Conservation (phyloP, 2,888 invertebrate genomes). For the Drosophila pseudotalamancana region DNA sequence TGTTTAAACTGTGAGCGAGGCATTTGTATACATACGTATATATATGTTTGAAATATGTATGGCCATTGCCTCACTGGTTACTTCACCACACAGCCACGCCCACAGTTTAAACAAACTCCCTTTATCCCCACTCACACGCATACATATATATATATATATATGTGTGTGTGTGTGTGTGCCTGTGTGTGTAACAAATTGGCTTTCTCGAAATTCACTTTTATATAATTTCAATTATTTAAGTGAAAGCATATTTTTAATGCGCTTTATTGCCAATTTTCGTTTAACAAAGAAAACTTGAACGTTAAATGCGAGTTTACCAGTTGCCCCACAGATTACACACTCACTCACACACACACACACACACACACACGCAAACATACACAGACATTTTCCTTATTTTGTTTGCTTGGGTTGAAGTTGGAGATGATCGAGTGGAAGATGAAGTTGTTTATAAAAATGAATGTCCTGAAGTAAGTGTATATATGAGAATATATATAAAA, state of each 20-base stretch:
- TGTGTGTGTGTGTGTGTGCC: slow-evolving; percentile 1
- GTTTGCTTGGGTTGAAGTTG: background rate
- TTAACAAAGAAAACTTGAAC: slow-evolving; percentile 51
- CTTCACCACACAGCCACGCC: too few species aligned
- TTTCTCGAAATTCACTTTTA: slow-evolving; percentile 60
- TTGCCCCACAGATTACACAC: slow-evolving; percentile 12
- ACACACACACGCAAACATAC: background rate
- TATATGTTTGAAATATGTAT: too few species aligned
- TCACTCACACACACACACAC: background rate
- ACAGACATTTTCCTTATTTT: background rate
- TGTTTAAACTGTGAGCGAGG: slow-evolving; percentile 34
- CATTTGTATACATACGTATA: too few species aligned
- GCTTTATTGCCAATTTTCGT: slow-evolving; percentile 72
- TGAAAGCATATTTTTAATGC: slow-evolving; percentile 72
- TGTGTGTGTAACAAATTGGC: slow-evolving; percentile 51
- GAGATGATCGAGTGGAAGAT: background rate
- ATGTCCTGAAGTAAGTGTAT: background rate
- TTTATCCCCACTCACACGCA: slow-evolving; percentile 1
- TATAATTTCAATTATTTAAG: slow-evolving; percentile 71
- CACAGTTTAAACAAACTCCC: slow-evolving; percentile 29
- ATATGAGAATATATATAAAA: too few species aligned
- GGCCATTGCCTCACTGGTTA: too few species aligned
- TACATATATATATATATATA: background rate
- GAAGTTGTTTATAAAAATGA: background rate
- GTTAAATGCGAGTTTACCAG: slow-evolving; percentile 34